Base-by-base conservation (phyloP, 2,797 vertebrate genomes). In the Miichthys miiuy region DNA sequence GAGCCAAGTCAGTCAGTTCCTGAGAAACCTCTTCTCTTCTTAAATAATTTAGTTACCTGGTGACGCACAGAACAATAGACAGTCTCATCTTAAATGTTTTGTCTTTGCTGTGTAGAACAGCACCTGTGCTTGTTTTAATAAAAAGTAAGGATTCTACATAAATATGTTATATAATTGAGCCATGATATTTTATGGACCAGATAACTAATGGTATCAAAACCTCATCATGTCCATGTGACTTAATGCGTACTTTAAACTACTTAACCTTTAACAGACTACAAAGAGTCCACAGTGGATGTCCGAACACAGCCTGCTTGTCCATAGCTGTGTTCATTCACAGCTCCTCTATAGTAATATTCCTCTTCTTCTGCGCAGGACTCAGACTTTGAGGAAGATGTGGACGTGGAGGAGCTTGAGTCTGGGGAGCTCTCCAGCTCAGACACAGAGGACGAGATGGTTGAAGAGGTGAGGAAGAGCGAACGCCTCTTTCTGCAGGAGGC, bases 391-490 rank as follows among this genome's bases (percentile, higher is more conserved):
- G 94, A 95, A 68, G 95, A 96, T 0, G 94, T 96, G 34, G 96
- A 96, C 6, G 95, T 96, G 68, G 96, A 96, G 78, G 93, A 95
- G 87, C 90, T 96, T 0, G 96, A 96, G 79, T 95, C 95, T 0
- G 96, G 94, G 1, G 95, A 96, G 67, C 91, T 96, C 21, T 94
- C 94, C 38, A 95, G 94, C 52, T 93, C 95, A 0, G 95, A 94
- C 11, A 94, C 91, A 0, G 94, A 95, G 2, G 96, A 94, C 0
- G 95, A 94, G 12, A 84, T 86, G 16, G 77, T 89, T 0, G 96
- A 96, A 2, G 96, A 96, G 5, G 88, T 95, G 87, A 93, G 88
- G 91, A 96, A 92, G 85, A 95, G 95, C 67, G 92, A 97, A 92
- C 86, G 94, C 4, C 48, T 96, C 75, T 95, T 96, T 62, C 91